Evolutionary conservation across 2,888 invertebrate species (phyloP), one percentile per base, ranked within the genome.

Genomic region (Trichacis sp.): DNA sequence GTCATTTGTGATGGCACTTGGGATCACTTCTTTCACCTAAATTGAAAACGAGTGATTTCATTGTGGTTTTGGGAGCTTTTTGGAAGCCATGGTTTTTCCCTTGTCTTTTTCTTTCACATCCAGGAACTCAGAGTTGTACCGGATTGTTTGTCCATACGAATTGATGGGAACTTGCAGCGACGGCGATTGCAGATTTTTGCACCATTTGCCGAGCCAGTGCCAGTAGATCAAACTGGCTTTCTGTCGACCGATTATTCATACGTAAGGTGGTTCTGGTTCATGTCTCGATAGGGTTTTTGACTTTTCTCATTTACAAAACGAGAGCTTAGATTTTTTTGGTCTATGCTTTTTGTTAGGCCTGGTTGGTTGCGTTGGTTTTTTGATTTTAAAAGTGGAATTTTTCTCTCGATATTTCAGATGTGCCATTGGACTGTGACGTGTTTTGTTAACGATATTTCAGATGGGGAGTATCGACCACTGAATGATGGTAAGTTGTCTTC

Each of bases 111-210:
- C 64, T 52, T 70, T 70, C 59, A 67, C 36, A 71, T 76, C 65
- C 69, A 83, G 83, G 75, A 80, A 72, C 66, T 64, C 72, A 59
- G 75, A 80, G 64, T 76, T 77, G 29, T 72, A 82, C 70, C 82
- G 83, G 68, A 76, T 84, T 57, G 78, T 85, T 47, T 85, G 84
- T 64, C 84, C 84, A 2, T 85, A 75, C 66, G 82, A 83, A 68
- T 73, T 85, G 58, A 81, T 77, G 80, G 84, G 84, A 59, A 83
- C 81, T 56, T 84, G 84, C 74, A 80, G 74, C 59, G 84, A 84
- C 62, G 79, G 73, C 56, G 82, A 80, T 58, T 84, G 84, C 72
- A 77, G 73, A 67, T 84, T 73, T 69, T 65, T 81, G 70, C 84
- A 84, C 72, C 79, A 81, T 38, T 71, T 73, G 60, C 64, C 70